phyloP scores from a whole-genome alignment of 2,113 vertebrate genomes.

The Glaucomys volans region DNA sequence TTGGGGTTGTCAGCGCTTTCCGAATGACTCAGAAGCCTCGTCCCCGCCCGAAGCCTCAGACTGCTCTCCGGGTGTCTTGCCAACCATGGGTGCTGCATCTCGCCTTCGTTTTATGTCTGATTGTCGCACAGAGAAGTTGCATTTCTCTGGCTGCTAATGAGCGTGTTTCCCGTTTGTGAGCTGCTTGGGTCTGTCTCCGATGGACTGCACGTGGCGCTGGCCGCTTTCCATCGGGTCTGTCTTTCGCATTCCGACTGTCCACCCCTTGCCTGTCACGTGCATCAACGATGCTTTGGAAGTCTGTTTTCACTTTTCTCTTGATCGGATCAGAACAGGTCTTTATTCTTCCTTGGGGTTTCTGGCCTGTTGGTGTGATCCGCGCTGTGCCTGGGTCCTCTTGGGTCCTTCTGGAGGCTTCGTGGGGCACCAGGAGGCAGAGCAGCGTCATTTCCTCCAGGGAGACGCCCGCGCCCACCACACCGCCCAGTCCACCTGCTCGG shows the following conservation, averaged over 20 bases:
- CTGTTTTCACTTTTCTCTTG: neutral
- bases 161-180: neutral
- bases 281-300: neutral
- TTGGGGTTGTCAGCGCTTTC: slow-evolving; percentile 19
- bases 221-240: neutral
- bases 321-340: too few species aligned
- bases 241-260: neutral
- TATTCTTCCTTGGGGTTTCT: neutral
- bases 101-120: slow-evolving; percentile 43
- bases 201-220: neutral
- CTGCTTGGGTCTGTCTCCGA: neutral
- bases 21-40: neutral
- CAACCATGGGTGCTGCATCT: neutral
- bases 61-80: neutral
- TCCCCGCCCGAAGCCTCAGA: neutral
- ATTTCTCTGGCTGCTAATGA: neutral
- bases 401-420: rapidly evolving
- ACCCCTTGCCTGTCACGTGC: neutral
- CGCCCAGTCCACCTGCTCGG: neutral
- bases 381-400: neutral
- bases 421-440: neutral
- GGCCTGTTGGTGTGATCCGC: neutral
- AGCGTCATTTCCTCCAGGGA: neutral
- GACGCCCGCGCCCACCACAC: neutral
- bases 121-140: neutral